Conservation (phyloP, 2,113 vertebrate genomes). For the Oostethus manadensis region DNA sequence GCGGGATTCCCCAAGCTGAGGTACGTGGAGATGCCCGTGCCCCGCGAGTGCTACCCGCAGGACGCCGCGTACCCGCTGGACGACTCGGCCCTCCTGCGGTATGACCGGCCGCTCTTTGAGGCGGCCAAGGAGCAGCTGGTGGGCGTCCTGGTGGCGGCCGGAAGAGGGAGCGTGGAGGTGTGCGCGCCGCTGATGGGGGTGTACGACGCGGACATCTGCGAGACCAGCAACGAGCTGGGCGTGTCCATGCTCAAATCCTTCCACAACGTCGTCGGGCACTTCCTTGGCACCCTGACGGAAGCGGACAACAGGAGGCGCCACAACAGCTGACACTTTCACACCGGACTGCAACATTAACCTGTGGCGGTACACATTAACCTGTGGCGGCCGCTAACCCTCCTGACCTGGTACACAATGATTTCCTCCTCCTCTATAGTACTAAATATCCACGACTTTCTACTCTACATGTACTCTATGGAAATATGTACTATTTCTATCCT, state of each 20-base stretch:
- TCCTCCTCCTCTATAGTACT: too few species aligned
- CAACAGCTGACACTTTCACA: slow-evolving; percentile 15
- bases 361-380: too few species aligned
- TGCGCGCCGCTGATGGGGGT: slow-evolving; percentile 82
- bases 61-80: slow-evolving; percentile 80
- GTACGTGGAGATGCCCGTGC: slow-evolving; percentile 85
- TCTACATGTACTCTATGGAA: too few species aligned
- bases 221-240: slow-evolving; percentile 87
- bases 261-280: slow-evolving; percentile 78
- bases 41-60: slow-evolving; percentile 84
- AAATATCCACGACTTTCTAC: too few species aligned
- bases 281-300: slow-evolving; percentile 67
- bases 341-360: too few species aligned
- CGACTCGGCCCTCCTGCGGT: slow-evolving; percentile 72
- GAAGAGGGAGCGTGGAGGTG: slow-evolving; percentile 74
- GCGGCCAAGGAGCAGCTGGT: slow-evolving; percentile 71
- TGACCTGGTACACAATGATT: too few species aligned
- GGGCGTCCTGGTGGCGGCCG: slow-evolving; percentile 72
- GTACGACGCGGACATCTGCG: slow-evolving; percentile 85
- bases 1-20: slow-evolving; percentile 71
- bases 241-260: slow-evolving; percentile 82
- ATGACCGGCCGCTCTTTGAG: slow-evolving; percentile 78
- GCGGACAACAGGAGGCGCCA: slow-evolving; percentile 48
- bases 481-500: too few species aligned
- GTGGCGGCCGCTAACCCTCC: too few species aligned